These are phyloP conservation scores for Hanleya hanleyi DNA, from an alignment of 2,888 invertebrate species.

Conservation along the genomic window DNA sequence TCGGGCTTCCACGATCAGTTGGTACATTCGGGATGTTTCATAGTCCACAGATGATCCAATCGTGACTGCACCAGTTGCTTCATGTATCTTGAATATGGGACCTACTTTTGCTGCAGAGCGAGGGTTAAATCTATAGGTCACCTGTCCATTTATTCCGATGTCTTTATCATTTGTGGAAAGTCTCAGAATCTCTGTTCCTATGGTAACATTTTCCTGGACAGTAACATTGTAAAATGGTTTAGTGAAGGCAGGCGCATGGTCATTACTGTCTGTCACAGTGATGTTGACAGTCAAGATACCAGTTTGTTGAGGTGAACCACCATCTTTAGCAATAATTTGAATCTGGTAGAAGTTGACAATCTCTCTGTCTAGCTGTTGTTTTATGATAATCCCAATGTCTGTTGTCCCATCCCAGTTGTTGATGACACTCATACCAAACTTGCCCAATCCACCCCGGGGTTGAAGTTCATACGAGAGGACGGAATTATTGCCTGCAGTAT, in stretches of 20 bases:
- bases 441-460: background rate
- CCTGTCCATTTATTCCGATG: conserved; percentile 19
- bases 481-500: conserved; percentile 16
- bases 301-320: conserved; percentile 1
- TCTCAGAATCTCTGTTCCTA: conserved; percentile 75
- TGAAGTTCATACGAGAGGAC: conserved; percentile 12
- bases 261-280: conserved; percentile 25
- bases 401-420: conserved; percentile 26
- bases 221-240: conserved; percentile 76
- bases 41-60: background rate
- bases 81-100: background rate
- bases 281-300: conserved; percentile 9
- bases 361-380: conserved; percentile 8
- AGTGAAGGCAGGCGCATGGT: conserved; percentile 77
- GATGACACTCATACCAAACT: conserved; percentile 29
- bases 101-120: background rate
- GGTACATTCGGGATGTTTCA: background rate
- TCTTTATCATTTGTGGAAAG: conserved; percentile 82
- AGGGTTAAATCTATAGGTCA: conserved; percentile 15
- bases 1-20: background rate
- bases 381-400: conserved; percentile 31
- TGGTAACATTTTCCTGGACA: conserved; percentile 86
- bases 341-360: background rate
- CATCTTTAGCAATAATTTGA: conserved; percentile 1
- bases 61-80: background rate